These are phyloP conservation scores for Eidolon helvum DNA, from an alignment of 2,113 vertebrate species.

Conservation along the genomic window DNA sequence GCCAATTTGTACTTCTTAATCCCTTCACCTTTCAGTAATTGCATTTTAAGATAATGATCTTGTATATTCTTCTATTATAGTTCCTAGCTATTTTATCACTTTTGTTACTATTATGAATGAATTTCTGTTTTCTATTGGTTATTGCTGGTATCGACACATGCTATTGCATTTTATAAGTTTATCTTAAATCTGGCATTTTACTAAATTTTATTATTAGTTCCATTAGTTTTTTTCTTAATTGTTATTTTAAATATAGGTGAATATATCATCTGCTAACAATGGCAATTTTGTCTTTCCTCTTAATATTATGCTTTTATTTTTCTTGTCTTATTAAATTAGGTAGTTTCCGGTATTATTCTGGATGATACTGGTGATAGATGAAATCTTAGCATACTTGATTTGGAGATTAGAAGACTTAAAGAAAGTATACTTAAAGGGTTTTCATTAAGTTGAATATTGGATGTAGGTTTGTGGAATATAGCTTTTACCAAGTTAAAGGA, in stretches of 20 bases:
- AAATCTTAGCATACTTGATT: neutral
- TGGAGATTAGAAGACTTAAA: neutral
- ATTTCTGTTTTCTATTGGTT: neutral
- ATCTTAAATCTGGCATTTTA: neutral
- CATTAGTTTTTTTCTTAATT: neutral
- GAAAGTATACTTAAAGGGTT: neutral
- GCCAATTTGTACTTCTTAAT: no score
- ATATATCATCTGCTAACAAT: neutral
- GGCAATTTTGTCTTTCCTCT: neutral
- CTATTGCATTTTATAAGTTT: neutral
- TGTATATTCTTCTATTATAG: neutral
- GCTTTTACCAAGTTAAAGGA: neutral
- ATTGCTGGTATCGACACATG: neutral
- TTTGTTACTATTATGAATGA: neutral
- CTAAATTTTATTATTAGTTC: neutral
- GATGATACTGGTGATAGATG: neutral
- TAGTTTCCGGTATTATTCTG: neutral
- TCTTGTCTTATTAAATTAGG: neutral
- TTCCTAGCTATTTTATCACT: neutral
- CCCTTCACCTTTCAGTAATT: neutral
- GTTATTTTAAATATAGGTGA: neutral
- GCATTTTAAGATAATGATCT: neutral
- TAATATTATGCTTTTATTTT: neutral
- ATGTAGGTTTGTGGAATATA: neutral
- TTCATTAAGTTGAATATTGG: neutral